A percentile compares a stretch with the other conserved stretches of the same genome.
Evolutionary conservation across 2,888 invertebrate species (phyloP).

Genomic region (Nephrotoma guestfalica): DNA sequence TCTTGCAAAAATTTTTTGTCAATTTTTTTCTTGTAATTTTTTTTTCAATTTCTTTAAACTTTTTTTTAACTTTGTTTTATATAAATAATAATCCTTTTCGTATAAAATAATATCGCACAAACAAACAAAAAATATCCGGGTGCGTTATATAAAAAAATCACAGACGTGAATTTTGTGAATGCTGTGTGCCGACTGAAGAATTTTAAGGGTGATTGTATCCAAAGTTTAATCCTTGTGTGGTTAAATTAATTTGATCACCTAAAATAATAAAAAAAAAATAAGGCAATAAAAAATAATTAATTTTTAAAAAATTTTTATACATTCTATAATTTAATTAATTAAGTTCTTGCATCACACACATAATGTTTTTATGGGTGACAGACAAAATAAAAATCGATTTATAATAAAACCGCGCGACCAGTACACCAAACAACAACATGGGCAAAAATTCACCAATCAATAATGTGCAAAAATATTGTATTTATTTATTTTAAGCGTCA

Average conservation of each 20-base stretch:
- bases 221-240: slow-evolving; percentile 1
- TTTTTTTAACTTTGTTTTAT: not conserved
- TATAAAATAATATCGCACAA: not conserved
- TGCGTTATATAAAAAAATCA: not conserved
- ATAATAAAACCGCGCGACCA: not conserved
- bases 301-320: not conserved
- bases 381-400: not conserved
- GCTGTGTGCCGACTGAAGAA: not conserved
- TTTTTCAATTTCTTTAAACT: not conserved
- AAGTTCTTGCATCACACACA: not conserved
- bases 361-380: not conserved
- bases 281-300: not conserved
- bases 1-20: not conserved
- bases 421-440: not conserved
- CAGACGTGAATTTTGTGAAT: not conserved
- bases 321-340: not conserved
- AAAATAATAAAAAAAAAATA: not conserved
- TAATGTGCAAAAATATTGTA: not conserved
- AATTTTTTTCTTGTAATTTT: not conserved
- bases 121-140: not conserved
- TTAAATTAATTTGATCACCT: slow-evolving; percentile 1
- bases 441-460: not conserved
- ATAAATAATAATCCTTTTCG: not conserved
- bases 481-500: not conserved
- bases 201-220: not conserved